These are phyloP conservation scores for Anabacerthia variegaticeps DNA, from an alignment of 2,797 vertebrate species.

Conservation along the genomic window DNA sequence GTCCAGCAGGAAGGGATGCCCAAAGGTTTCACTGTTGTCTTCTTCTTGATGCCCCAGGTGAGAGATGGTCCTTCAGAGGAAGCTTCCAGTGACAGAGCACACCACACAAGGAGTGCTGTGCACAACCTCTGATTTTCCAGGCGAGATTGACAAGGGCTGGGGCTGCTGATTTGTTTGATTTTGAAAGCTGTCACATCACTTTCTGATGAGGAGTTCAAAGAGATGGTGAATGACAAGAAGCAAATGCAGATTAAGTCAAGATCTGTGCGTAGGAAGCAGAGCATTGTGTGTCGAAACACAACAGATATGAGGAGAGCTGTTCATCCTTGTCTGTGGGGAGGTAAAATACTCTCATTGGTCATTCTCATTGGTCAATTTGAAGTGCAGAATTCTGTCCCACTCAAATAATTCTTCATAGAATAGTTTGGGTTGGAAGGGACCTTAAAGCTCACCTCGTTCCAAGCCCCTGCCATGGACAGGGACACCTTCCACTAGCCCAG, in stretches of 20 bases:
- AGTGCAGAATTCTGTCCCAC: not conserved
- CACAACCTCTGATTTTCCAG: not conserved
- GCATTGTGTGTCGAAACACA: rapidly evolving
- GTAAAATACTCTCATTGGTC: not conserved
- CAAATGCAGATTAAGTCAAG: not conserved
- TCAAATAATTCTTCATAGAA: not conserved
- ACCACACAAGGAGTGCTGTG: rapidly evolving
- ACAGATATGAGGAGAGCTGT: not conserved
- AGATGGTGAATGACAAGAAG: not conserved
- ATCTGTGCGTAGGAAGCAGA: rapidly evolving
- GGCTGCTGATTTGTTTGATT: not conserved
- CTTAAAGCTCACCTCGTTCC: not conserved
- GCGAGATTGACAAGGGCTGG: not conserved
- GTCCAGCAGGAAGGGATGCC: not conserved
- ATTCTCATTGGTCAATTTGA: not conserved
- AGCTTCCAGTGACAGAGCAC: too few relatives aligned
- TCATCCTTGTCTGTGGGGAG: rapidly evolving
- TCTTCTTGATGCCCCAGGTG: not conserved
- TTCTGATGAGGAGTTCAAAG: not conserved
- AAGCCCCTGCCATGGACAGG: not conserved
- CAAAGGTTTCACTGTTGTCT: not conserved
- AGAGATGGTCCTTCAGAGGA: not conserved
- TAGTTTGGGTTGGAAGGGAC: not conserved
- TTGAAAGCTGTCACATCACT: not conserved
- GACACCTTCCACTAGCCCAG: not conserved